These are phyloP conservation scores for Chrysocyon brachyurus DNA, from an alignment of 2,797 vertebrate genomes.

Conservation along the genomic window DNA sequence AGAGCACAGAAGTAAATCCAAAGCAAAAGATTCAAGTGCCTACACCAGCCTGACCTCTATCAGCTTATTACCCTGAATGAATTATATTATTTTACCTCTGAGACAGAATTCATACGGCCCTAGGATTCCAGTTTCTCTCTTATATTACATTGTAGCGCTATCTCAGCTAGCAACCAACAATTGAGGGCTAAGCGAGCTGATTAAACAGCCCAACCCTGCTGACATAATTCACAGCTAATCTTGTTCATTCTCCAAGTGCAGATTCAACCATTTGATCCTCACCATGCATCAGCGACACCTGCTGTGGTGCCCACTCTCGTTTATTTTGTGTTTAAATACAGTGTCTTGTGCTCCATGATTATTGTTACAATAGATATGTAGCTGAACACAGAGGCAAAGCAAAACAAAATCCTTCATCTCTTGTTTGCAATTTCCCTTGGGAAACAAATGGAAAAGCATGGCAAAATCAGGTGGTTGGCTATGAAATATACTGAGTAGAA, in stretches of 20 bases:
- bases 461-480: background rate
- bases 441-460: background rate
- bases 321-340: background rate
- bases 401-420: background rate
- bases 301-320: no score
- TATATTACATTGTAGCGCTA: background rate
- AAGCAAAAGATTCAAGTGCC: background rate
- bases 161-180: background rate
- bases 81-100: background rate
- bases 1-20: background rate
- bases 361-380: background rate
- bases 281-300: background rate
- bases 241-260: background rate
- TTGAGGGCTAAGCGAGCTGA: background rate
- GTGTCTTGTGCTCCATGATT: background rate
- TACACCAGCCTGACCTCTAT: background rate
- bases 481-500: background rate
- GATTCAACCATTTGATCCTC: background rate
- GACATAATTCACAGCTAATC: background rate
- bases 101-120: background rate
- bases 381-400: background rate
- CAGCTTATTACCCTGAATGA: background rate
- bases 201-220: background rate
- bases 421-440: conserved; percentile 7
- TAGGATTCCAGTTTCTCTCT: background rate